Evolutionary conservation across 2,797 vertebrate genomes (phyloP).

Genomic region (Spea hammondii): DNA sequence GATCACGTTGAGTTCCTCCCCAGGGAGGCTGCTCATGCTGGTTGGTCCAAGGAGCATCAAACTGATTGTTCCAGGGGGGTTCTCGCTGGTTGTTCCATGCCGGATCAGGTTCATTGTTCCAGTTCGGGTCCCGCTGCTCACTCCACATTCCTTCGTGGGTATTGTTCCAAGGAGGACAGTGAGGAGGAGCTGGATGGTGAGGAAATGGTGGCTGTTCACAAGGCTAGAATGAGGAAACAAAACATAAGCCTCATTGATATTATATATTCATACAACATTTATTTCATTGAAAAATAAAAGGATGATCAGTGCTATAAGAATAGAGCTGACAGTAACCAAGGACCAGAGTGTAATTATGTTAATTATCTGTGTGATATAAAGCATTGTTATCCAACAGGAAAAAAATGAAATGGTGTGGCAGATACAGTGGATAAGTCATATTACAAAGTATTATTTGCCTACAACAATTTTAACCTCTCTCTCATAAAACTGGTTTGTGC

Average conservation of each 20-base stretch:
- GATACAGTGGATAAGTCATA: too few relatives aligned
- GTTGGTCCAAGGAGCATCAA: conserved; percentile 89
- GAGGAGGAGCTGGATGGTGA: conserved; percentile 84
- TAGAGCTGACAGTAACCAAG: too few relatives aligned
- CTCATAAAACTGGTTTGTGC: too few relatives aligned
- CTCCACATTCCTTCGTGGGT: conserved; percentile 96
- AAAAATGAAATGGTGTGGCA: too few relatives aligned
- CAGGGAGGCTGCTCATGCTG: conserved; percentile 94
- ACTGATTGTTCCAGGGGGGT: conserved; percentile 89
- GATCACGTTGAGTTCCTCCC: conserved; percentile 87
- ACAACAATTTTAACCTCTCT: too few relatives aligned
- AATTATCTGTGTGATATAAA: too few relatives aligned
- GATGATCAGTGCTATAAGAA: too few relatives aligned
- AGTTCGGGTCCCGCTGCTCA: conserved; percentile 87
- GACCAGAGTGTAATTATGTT: too few relatives aligned
- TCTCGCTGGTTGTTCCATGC: conserved; percentile 89
- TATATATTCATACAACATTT: too few relatives aligned
- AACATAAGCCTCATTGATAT: not conserved
- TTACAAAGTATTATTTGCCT: too few relatives aligned
- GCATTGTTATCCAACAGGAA: too few relatives aligned
- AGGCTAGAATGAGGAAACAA: conserved; percentile 47
- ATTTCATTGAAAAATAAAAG: too few relatives aligned
- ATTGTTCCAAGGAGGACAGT: conserved; percentile 92
- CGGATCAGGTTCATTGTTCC: conserved; percentile 81
- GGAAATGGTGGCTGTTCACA: conserved; percentile 73